Percentiles rank a stretch among this genome's conserved stretches.
Evolutionary conservation across 2,113 vertebrate genomes (phyloP).

Genomic region (Rhabdornis inornatus): DNA sequence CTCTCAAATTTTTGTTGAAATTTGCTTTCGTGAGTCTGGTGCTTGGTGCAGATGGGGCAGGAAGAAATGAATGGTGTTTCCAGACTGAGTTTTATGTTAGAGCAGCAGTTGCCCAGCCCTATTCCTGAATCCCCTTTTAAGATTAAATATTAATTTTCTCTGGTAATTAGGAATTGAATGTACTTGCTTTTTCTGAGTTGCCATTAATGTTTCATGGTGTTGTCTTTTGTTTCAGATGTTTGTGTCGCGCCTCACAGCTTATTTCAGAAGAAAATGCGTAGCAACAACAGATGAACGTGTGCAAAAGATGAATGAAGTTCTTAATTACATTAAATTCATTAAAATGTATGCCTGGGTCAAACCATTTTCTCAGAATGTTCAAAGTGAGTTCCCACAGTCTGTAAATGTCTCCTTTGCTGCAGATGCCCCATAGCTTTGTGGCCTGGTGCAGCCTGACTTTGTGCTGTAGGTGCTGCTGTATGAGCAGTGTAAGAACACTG

Average conservation of each 20-base stretch:
- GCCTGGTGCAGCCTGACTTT: not conserved
- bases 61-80: not conserved
- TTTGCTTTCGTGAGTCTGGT: not conserved
- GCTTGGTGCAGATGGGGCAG: not conserved
- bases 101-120: not conserved
- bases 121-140: not conserved
- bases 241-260: slow-evolving; percentile 87
- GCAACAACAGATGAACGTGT: slow-evolving; percentile 87
- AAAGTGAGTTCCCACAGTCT: slow-evolving; percentile 74
- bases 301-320: slow-evolving; percentile 95
- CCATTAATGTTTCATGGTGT: not conserved
- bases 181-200: not conserved
- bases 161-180: not conserved
- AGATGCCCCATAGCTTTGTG: not conserved
- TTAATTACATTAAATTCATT: slow-evolving; percentile 92
- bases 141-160: not conserved
- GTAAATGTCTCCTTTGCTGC: not conserved
- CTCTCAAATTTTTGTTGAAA: not conserved
- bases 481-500: rapidly evolving
- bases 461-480: not conserved
- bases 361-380: slow-evolving; percentile 86
- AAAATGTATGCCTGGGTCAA: slow-evolving; percentile 98
- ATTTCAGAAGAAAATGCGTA: slow-evolving; percentile 88
- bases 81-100: not conserved
- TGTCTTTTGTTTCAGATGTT: slow-evolving; percentile 83